phyloP scores from a whole-genome alignment of 1,140 invertebrate species.

The Bombus superbus region DNA sequence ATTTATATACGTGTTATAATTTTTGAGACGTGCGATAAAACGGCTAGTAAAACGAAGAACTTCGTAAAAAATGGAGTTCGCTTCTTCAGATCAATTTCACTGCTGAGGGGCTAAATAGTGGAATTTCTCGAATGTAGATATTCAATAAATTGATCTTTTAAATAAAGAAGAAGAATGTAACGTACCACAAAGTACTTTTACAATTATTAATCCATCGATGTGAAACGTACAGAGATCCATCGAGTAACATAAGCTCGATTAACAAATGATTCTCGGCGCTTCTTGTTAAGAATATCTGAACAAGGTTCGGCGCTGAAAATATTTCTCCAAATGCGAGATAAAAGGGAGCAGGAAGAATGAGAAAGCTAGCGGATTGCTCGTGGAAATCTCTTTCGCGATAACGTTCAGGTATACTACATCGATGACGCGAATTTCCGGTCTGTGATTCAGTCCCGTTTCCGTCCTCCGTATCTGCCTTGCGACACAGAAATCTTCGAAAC shows the following conservation, averaged over 20 bases:
- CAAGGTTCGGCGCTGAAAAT: not conserved
- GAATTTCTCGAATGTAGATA: no score
- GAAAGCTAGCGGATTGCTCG: not conserved
- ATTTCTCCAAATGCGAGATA: not conserved
- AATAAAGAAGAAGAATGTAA: not conserved
- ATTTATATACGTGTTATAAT: no score
- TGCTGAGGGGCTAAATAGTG: no score
- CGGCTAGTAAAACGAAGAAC: no score
- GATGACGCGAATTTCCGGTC: slow-evolving; percentile 40
- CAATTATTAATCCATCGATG: no score
- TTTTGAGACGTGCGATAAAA: no score
- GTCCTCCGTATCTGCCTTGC: slow-evolving; percentile 43
- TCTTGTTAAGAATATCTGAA: not conserved
- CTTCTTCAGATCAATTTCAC: no score
- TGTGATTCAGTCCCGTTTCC: slow-evolving; percentile 64
- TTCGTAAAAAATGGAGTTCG: no score
- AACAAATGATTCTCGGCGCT: not conserved
- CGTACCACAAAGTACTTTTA: no score
- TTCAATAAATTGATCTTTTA: not conserved
- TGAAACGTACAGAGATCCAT: no score
- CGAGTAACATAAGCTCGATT: no score
- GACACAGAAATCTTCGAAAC: not conserved
- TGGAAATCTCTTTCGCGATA: slow-evolving; percentile 20
- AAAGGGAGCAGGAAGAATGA: not conserved
- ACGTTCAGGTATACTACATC: slow-evolving; percentile 13